A percentile compares a stretch with the other conserved stretches of the same genome.
Evolutionary conservation across 1,140 invertebrate genomes (phyloP).

Genomic region (Pseudomyrmex sp.): DNA sequence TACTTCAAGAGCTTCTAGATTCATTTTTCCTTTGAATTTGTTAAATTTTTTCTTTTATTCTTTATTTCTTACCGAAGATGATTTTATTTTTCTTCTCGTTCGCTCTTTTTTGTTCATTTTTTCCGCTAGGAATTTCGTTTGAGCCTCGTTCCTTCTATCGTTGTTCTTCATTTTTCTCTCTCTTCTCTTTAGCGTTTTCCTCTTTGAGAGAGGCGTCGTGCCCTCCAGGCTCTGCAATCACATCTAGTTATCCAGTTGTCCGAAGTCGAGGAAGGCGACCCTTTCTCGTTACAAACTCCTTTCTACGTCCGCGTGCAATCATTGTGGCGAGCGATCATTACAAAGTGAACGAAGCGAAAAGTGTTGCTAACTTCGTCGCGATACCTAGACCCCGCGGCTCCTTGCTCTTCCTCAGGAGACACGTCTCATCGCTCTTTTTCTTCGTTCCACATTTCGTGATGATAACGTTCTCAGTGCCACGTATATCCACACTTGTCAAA

Average conservation of each 20-base stretch:
- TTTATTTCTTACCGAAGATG: not conserved
- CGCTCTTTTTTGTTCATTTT: not conserved
- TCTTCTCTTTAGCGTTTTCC: constrained; percentile 25
- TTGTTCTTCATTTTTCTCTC: constrained; percentile 4
- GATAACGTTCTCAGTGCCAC: not conserved
- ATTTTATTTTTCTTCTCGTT: not conserved
- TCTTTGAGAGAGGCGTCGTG: constrained; percentile 11
- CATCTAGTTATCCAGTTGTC: constrained; percentile 45
- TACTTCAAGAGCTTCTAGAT: too few relatives aligned
- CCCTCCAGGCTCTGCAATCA: constrained; percentile 45
- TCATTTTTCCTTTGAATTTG: too few relatives aligned
- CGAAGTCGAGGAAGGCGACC: constrained; percentile 31
- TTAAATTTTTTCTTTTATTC: too few relatives aligned
- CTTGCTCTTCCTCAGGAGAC: constrained; percentile 22
- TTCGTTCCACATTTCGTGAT: constrained; percentile 1
- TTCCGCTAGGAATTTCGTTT: not conserved
- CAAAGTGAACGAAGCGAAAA: constrained; percentile 66
- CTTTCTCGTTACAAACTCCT: constrained; percentile 34
- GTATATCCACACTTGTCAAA: too few relatives aligned
- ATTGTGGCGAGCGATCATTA: constrained; percentile 58
- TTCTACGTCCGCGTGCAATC: constrained; percentile 27
- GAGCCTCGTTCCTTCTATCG: not conserved
- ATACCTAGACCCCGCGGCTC: not conserved
- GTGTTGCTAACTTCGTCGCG: constrained; percentile 70
- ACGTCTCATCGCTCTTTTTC: constrained; percentile 17